Base-by-base conservation (phyloP, 1,140 invertebrate genomes). In the Dinoponera quadriceps region DNA sequence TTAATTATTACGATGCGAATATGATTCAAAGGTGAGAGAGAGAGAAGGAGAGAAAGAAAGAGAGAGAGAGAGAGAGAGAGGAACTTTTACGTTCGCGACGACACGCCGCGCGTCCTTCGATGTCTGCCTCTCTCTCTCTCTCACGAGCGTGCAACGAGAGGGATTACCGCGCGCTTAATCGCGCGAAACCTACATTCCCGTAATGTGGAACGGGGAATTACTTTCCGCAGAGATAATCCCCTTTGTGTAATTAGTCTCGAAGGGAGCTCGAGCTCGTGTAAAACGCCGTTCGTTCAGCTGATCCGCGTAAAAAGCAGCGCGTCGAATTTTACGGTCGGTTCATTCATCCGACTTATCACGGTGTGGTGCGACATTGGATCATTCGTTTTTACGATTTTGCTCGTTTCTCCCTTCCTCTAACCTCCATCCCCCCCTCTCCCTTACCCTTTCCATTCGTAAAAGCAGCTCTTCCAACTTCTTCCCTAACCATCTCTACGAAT, bases 281-380 rank as follows among this genome's bases (percentile, higher is more conserved):
- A 44, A 4, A 11, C 38, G 38, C 7, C 18, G 27, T 33, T 27
- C 25, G 54, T 20, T 48, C 20, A 14, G 38, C 5, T 2, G 5
- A 3, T 0, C 3, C 22, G 49, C 25, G 3, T 69, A 38, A 78
- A 69, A 69, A 78, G 18, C 18, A 20, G n/a, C 57, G 22, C 29
- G 14, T 66, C 25, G 20, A 66, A 66, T 78, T 78, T 78, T 38
- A 78, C 62, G 60, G 3, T 25, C 54, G 69, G 3, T 11, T 44
- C 20, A 38, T 59, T 78, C 27, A 54, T 33, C 57, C 20, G 22
- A 55, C 49, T 55, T 66, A 55, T 68, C 62, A 54, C 48, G 16
- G 16, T 54, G 16, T 20, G 49, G 57, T 20, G 49, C 75, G 65
- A 80, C 65, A 69, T 48, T 57, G 38, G 57, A 29, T 11, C 48